A percentile compares a stretch with the other conserved stretches of the same genome.
phyloP scores from a whole-genome alignment of 2,113 vertebrate species.

The Pantherophis guttatus region DNA sequence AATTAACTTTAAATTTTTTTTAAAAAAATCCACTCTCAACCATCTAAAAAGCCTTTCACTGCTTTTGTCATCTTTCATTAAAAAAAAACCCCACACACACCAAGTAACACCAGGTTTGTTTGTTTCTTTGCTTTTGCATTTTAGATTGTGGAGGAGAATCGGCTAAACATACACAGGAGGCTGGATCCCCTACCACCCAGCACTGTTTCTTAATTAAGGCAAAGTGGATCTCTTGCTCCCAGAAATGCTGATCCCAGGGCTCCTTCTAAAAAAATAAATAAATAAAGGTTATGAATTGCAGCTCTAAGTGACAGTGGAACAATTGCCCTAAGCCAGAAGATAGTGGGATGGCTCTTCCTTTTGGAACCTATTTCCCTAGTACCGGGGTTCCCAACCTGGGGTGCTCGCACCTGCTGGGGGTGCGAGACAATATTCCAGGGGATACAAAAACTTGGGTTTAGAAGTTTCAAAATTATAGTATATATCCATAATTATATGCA shows the following conservation, averaged over 20 bases:
- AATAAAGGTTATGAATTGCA: no score
- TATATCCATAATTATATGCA: no score
- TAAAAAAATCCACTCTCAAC: not conserved
- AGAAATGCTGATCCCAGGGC: not conserved
- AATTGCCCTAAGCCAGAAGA: not conserved
- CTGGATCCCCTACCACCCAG: not conserved
- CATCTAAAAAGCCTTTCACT: not conserved
- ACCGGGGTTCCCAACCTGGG: no score
- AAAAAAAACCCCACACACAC: not conserved
- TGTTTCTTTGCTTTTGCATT: not conserved
- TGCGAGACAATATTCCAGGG: no score
- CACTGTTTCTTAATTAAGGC: slow-evolving; percentile 5
- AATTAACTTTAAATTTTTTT: not conserved
- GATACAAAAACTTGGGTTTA: no score
- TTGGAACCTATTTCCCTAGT: no score
- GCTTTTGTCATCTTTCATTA: slow-evolving; percentile 6
- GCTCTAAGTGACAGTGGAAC: not conserved
- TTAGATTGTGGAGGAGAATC: not conserved
- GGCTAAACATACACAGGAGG: not conserved
- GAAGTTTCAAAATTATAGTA: no score
- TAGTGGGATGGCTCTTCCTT: not conserved
- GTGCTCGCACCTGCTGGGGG: no score
- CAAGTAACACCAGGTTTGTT: not conserved
- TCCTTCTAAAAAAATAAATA: not conserved
- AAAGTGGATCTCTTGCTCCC: not conserved